Conservation (phyloP, 2,113 vertebrate genomes). For the Psephotus haematonotus region DNA sequence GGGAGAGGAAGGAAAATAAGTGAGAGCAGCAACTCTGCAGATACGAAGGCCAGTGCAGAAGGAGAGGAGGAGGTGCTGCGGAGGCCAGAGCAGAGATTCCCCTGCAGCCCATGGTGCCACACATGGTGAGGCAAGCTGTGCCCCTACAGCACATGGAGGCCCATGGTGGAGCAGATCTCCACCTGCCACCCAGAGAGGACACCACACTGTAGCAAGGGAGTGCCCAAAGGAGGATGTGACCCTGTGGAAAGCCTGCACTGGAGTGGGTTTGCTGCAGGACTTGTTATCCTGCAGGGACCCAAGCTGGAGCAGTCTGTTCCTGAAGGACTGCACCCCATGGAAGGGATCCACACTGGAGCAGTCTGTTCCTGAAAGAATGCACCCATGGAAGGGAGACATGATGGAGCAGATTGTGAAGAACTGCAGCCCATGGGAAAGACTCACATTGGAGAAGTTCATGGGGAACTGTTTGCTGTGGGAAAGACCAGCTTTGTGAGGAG, state of each 20-base stretch:
- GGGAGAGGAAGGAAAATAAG: neutral
- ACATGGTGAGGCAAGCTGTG: neutral
- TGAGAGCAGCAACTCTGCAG: neutral
- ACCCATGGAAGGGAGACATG: rapidly evolving
- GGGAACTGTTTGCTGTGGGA: neutral
- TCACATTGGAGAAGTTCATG: neutral
- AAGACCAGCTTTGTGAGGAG: neutral
- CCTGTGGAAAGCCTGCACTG: rapidly evolving
- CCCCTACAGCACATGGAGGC: neutral
- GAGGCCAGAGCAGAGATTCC: neutral
- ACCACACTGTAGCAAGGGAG: rapidly evolving
- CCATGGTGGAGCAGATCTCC: neutral
- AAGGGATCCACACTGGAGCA: rapidly evolving
- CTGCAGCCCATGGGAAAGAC: neutral
- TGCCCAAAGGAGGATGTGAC: neutral
- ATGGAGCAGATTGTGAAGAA: neutral
- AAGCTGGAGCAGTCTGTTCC: rapidly evolving
- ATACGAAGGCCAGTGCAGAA: neutral
- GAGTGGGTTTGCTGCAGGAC: neutral
- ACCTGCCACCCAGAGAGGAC: rapidly evolving
- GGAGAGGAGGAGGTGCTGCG: neutral
- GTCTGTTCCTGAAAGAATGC: neutral
- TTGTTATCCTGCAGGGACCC: rapidly evolving
- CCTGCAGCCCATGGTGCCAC: neutral
- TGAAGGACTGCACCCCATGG: no score